Conservation (phyloP, 2,113 vertebrate species). For the Coreoperca whiteheadi region DNA sequence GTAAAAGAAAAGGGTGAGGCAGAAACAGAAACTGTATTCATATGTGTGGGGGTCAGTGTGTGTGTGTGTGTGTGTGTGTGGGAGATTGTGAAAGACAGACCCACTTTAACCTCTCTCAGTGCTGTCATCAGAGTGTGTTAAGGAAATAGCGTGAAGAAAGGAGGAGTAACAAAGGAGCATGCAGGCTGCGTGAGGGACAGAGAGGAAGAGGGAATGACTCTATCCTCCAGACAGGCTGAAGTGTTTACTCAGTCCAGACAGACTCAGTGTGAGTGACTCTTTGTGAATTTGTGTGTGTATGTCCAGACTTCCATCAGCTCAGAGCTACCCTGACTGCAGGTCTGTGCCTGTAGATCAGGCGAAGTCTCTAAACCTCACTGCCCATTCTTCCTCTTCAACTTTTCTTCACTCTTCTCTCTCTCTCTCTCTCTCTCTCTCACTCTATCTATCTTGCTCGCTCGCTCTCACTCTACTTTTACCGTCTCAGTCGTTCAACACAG, state of each 20-base stretch:
- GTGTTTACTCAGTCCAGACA: conserved; percentile 70
- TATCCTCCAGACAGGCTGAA: conserved; percentile 57
- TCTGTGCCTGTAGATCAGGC: conserved; percentile 73
- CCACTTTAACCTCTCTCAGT: conserved; percentile 59
- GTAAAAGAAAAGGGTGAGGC: conserved; percentile 13
- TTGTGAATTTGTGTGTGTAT: conserved; percentile 18
- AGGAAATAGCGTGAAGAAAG: conserved; percentile 59
- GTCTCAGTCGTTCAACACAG: background rate
- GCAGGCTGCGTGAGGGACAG: conserved; percentile 46
- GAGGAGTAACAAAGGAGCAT: conserved; percentile 48
- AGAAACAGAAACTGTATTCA: conserved; percentile 3
- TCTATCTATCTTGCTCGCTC: background rate
- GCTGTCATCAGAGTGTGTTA: conserved; percentile 64
- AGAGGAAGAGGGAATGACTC: conserved; percentile 34
- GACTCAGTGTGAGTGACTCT: conserved; percentile 3
- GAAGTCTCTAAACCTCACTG: conserved; percentile 30
- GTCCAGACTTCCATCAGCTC: conserved; percentile 44
- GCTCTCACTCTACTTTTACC: background rate
- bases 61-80: conserved; percentile 15
- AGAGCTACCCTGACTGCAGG: conserved; percentile 72
- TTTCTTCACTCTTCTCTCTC: background rate
- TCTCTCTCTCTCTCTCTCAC: background rate
- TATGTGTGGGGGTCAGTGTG: background rate
- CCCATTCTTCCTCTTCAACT: conserved; percentile 21
- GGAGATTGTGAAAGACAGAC: conserved; percentile 30